These are phyloP conservation scores for Melozone crissalis DNA, from an alignment of 2,113 vertebrate species.

Conservation along the genomic window DNA sequence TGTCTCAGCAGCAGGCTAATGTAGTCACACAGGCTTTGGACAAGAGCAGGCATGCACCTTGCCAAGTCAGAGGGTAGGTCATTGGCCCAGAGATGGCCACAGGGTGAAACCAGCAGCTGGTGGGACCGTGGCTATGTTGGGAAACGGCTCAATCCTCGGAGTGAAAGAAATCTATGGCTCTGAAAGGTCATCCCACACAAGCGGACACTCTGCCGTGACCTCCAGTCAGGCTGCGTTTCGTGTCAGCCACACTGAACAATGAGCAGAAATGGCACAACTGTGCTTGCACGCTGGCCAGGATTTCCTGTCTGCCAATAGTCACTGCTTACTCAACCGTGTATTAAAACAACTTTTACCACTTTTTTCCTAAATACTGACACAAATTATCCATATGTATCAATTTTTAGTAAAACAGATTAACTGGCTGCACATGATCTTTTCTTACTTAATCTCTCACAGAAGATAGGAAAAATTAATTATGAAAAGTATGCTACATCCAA, in stretches of 20 bases:
- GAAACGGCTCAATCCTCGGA: neutral
- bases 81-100: neutral
- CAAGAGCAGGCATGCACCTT: fast-evolving
- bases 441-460: neutral
- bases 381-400: neutral
- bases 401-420: neutral
- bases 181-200: neutral
- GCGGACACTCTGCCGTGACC: fast-evolving
- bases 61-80: neutral
- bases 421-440: neutral
- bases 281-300: neutral
- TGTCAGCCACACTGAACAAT: neutral
- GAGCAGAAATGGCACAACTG: neutral
- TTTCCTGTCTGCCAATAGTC: neutral
- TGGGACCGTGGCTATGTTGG: neutral
- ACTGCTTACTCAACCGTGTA: fast-evolving
- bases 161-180: neutral
- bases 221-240: neutral
- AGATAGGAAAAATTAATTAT: neutral
- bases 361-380: neutral
- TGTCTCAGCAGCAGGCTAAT: neutral
- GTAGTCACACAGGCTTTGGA: neutral
- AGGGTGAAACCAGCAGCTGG: neutral
- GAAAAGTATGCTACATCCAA: neutral
- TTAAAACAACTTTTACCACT: neutral